A percentile compares a stretch with the other conserved stretches of the same genome.
phyloP scores from a whole-genome alignment of 2,888 invertebrate species.

The Chaitophorus viminalis region DNA sequence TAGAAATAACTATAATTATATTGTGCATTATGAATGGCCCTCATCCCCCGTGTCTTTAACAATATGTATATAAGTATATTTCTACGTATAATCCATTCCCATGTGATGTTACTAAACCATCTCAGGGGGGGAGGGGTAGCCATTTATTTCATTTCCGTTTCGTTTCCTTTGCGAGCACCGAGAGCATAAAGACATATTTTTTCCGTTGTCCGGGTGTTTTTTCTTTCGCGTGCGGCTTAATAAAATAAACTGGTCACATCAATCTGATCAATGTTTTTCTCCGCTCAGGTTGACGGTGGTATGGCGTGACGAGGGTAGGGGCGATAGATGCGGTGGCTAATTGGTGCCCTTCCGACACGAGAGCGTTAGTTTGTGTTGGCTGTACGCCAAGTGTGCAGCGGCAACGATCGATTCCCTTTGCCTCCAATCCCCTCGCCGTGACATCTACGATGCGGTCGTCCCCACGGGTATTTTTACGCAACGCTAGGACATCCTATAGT shows the following conservation, averaged over 20 bases:
- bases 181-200: background rate
- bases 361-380: conserved; percentile 36
- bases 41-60: background rate
- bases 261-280: background rate
- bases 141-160: conserved; percentile 6
- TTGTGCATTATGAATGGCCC: background rate
- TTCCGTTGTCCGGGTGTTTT: background rate
- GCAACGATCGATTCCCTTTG: conserved; percentile 17
- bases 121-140: background rate
- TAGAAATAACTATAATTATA: conserved; percentile 6
- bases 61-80: background rate
- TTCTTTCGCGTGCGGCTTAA: background rate
- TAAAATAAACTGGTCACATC: background rate
- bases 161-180: background rate
- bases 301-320: background rate
- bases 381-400: conserved; percentile 17
- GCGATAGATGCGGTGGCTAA: conserved; percentile 8
- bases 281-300: background rate
- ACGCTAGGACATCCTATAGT: background rate
- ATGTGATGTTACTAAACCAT: background rate
- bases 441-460: background rate
- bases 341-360: conserved; percentile 36
- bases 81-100: no score
- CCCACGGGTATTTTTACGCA: conserved; percentile 1
- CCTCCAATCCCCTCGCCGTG: background rate